Conservation (phyloP, 2,888 invertebrate genomes). For the Himalopsyche japonica region DNA sequence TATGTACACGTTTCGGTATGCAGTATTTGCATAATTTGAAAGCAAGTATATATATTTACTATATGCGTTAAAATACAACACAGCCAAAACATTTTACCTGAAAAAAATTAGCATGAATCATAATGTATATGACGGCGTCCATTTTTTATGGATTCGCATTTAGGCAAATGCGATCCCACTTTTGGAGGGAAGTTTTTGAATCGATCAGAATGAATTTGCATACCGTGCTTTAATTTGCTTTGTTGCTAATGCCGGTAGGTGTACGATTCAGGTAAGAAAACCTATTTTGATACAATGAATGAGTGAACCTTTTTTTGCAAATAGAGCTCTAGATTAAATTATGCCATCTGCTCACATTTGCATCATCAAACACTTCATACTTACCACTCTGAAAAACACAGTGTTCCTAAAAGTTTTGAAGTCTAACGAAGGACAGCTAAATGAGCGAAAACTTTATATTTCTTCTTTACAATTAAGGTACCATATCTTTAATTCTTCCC, state of each 20-base stretch:
- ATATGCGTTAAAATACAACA: not conserved
- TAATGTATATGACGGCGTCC: not conserved
- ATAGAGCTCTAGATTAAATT: slow-evolving; percentile 35
- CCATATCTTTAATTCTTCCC: too few species aligned
- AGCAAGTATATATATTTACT: not conserved
- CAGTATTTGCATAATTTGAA: not conserved
- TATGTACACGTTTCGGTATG: not conserved
- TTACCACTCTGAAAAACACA: not conserved
- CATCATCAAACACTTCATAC: slow-evolving; percentile 18
- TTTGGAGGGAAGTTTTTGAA: not conserved
- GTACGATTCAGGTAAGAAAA: slow-evolving; percentile 25
- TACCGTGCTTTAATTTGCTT: slow-evolving; percentile 25
- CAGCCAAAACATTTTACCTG: not conserved
- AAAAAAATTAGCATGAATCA: not conserved
- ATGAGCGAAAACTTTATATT: too few species aligned
- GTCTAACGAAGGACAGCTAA: too few species aligned
- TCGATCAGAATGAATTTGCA: slow-evolving; percentile 32
- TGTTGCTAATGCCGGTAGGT: slow-evolving; percentile 26
- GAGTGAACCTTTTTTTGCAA: slow-evolving; percentile 36
- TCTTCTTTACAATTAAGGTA: too few species aligned
- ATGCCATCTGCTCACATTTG: slow-evolving; percentile 37
- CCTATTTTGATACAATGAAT: slow-evolving; percentile 36
- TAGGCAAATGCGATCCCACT: not conserved
- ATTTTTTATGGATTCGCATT: not conserved
- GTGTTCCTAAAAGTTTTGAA: not conserved